Conservation (phyloP, 2,888 invertebrate species). For the Sipha maydis region DNA sequence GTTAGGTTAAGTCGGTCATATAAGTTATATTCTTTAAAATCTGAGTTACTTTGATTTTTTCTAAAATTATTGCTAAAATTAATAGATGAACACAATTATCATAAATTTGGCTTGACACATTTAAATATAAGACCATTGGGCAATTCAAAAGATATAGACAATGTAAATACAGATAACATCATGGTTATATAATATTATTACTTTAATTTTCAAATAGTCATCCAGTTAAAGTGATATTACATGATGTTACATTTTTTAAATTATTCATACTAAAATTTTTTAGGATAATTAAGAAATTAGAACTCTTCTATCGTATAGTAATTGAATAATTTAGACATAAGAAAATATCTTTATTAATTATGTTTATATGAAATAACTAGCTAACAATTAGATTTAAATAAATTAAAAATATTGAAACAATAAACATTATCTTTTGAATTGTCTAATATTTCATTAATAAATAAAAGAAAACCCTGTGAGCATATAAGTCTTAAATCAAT, state of each 20-base stretch:
- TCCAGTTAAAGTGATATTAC: no score
- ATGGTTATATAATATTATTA: neutral
- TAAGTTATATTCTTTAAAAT: slow-evolving; percentile 23
- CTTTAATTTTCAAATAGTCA: neutral
- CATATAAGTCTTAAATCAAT: neutral
- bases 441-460: slow-evolving; percentile 5
- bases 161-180: neutral
- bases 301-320: neutral
- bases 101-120: slow-evolving; percentile 31
- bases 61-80: slow-evolving; percentile 27
- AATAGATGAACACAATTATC: slow-evolving; percentile 51
- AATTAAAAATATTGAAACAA: neutral
- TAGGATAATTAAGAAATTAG: no score
- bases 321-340: neutral
- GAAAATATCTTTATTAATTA: neutral
- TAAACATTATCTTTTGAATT: slow-evolving; percentile 27
- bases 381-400: neutral
- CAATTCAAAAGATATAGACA: slow-evolving; percentile 36
- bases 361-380: neutral
- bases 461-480: slow-evolving; percentile 54
- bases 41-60: slow-evolving; percentile 13
- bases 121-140: neutral
- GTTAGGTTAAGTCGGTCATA: neutral
- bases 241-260: no score
- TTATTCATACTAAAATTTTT: no score